Evolutionary conservation across 2,113 vertebrate species (phyloP).

Genomic region (Spilogale gracilis): DNA sequence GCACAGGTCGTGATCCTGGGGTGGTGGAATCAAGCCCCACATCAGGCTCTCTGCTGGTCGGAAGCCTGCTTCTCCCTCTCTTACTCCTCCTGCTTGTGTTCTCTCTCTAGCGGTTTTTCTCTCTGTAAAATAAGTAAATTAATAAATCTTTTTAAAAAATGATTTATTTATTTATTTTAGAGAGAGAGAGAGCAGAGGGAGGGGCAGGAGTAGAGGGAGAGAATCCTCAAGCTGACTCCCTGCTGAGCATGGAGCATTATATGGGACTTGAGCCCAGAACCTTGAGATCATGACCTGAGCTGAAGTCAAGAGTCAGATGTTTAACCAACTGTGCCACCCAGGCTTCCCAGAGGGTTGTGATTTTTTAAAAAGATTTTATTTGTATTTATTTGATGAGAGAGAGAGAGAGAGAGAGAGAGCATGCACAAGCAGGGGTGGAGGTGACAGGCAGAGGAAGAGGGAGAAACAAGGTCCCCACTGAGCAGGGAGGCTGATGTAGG

Average conservation of each 20-base stretch:
- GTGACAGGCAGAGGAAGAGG: background rate
- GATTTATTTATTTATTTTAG: background rate
- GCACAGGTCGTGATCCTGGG: too few species aligned
- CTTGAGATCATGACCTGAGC: background rate
- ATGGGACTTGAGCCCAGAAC: background rate
- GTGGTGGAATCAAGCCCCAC: too few species aligned
- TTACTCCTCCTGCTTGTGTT: too few species aligned
- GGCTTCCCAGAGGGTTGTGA: too few species aligned
- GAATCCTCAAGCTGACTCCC: background rate
- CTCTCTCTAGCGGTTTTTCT: too few species aligned
- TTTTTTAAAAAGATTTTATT: too few species aligned
- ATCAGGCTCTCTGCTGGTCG: too few species aligned
- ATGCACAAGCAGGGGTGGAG: background rate
- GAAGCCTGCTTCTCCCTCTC: too few species aligned
- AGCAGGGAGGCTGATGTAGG: background rate
- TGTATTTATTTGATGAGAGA: too few species aligned
- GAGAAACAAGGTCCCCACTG: background rate
- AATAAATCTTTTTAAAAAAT: too few species aligned
- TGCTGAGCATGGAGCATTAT: background rate
- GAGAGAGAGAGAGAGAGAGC: background rate
- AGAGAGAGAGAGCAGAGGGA: background rate
- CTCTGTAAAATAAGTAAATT: too few species aligned
- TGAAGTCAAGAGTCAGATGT: background rate
- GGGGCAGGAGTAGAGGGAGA: background rate
- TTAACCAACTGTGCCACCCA: background rate